These are phyloP conservation scores for Sphinx pinastri DNA, from an alignment of 2,888 invertebrate genomes.

Conservation along the genomic window DNA sequence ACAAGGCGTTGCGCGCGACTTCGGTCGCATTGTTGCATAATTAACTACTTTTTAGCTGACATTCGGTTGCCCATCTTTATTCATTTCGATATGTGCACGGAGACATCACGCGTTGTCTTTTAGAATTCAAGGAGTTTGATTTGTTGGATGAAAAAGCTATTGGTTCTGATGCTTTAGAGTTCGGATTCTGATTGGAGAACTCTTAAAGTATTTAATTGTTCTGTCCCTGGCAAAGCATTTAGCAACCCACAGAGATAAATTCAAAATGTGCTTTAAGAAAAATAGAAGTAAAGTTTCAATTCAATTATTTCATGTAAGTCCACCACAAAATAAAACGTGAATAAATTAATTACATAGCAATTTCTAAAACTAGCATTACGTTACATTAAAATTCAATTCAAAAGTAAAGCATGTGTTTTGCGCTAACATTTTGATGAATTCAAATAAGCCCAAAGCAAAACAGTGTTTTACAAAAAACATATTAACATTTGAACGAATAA, in stretches of 20 bases:
- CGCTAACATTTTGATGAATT: slow-evolving; percentile 26
- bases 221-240: no score
- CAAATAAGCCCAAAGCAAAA: slow-evolving; percentile 23
- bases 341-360: not conserved
- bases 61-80: slow-evolving; percentile 6
- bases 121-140: not conserved
- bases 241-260: no score
- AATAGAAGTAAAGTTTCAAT: no score
- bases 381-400: slow-evolving; percentile 8
- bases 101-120: not conserved
- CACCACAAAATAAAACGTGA: not conserved
- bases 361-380: not conserved
- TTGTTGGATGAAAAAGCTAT: not conserved
- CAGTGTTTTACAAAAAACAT: slow-evolving; percentile 57
- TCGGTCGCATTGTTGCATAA: not conserved
- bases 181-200: no score
- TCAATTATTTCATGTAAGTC: no score
- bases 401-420: slow-evolving; percentile 26
- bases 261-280: no score
- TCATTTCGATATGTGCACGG: not conserved
- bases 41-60: not conserved
- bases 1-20: slow-evolving; percentile 9
- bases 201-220: no score
- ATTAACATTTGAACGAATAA: slow-evolving; percentile 73
- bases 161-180: no score